Evolutionary conservation across 2,797 vertebrate genomes (phyloP), one percentile per base, ranked within the genome.

Genomic region (Taeniopygia guttata): DNA sequence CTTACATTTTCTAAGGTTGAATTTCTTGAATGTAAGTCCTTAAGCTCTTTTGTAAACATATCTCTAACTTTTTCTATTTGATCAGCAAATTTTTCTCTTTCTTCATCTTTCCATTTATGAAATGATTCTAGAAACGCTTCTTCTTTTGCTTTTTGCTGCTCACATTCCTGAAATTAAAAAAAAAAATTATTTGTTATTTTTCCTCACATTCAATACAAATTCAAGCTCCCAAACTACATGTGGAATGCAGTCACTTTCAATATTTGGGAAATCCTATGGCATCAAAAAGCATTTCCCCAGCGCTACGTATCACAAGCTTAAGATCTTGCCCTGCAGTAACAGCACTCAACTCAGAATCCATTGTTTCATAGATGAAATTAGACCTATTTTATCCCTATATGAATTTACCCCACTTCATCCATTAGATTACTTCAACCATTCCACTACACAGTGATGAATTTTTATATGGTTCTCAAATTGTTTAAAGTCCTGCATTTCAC

Each of bases 61-160:
- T 98, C 98, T 94, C 98, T 98, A 90, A 98, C 98, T 95, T 99
- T 99, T 75, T 98, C 98, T 87, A 99, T 98, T 97, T 99, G 98
- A 54, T 97, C 95, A 72, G 98, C 98, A 93, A 98, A 97, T 69
- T 98, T 98, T 2, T 98, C 98, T 96, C 98, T 98, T 96, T 99
- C 99, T 77, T 99, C 98, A 2, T 98, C 98, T 95, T 99, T 99
- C 97, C 99, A 99, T 12, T 97, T 98, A 27, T 99, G 98, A 96
- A 99, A 97, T 34, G 98, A 98, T 83, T 98, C 98, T 60, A 97
- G 95, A 95, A 99, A 96, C 51, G 99, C 98, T 76, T 98, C 98
- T 62, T 99, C 98, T 95, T 98, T 98, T 43, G 98, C 96, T 96
- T 98, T 98, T 92, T 98, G 98, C 87, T 98, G 94, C 80, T 98